These are phyloP conservation scores for Meghimatium bilineatum DNA, from an alignment of 2,888 invertebrate species.

Conservation along the genomic window DNA sequence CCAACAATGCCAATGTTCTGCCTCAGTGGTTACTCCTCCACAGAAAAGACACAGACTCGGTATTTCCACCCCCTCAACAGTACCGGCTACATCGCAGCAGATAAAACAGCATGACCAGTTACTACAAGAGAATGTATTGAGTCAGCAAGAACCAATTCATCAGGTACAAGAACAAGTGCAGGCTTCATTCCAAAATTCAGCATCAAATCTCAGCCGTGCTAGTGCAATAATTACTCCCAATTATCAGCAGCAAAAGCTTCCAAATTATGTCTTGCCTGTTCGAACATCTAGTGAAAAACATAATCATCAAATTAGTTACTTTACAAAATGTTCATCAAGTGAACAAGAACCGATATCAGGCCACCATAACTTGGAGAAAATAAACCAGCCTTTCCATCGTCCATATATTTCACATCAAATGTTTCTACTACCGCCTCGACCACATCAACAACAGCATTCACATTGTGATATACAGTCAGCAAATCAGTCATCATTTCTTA, in stretches of 20 bases:
- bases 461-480: not conserved
- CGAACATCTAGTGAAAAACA: not conserved
- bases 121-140: conserved; percentile 5
- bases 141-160: not conserved
- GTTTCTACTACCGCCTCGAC: not conserved
- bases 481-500: conserved; percentile 18
- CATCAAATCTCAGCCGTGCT: too few species aligned
- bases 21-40: not conserved
- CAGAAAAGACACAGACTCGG: conserved; percentile 20
- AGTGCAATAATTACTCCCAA: not conserved
- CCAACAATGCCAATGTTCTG: not conserved
- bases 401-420: not conserved
- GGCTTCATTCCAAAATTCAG: not conserved
- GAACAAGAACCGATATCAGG: not conserved
- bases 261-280: not conserved
- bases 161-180: not conserved
- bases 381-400: not conserved
- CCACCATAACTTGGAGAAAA: not conserved
- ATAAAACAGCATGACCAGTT: not conserved
- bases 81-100: not conserved
- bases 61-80: not conserved
- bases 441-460: not conserved
- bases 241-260: not conserved
- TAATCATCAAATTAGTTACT: not conserved
- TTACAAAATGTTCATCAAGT: not conserved